Evolutionary conservation across 30 jellyfish, hydroid and myxozoan genomes (phyloP), one percentile per base, ranked within the genome.

Genomic region (Cassiopea andromeda): DNA sequence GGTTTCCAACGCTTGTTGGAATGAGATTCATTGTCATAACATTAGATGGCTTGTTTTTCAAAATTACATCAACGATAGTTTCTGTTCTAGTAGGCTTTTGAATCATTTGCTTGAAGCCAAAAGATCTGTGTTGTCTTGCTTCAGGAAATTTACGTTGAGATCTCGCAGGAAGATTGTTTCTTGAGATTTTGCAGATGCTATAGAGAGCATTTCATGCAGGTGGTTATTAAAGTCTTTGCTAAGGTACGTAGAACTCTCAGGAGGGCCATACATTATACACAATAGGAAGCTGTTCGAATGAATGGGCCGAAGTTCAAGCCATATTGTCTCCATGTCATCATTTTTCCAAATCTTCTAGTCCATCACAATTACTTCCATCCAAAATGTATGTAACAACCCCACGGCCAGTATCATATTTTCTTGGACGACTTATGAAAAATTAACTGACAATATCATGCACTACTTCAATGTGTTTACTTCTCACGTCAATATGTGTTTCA

Each of bases 91-190:
- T 84, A 45, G 94, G 92, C 60, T 77, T 75, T 67, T 85, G 46
- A 9, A 84, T 69, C 85, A 80, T 73, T 57, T 91, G 94, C 73
- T 91, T 91, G 61, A 0, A 69, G 46, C 97, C 92, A 75, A 82
- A 82, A 91, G 78, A 27, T 91, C 92, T 85, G 69, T 84, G 89
- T 85, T 91, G 68, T 77, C 92, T 48, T 77, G 79, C 85, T 79
- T 85, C 17, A 84, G 94, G 75, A 84, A 91, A 49, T 85, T 77
- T 18, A 81, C 92, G 57, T 91, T 91, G 58, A 91, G 66, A 84
- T 91, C 97, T 73, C 94, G 92, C 81, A 85, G 90, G 85, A 85
- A 80, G 87, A 84, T 85, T 6, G 85, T 91, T 64, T 91, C 94
- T 73, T 73, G 90, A 46, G 59, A 57, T 81, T 83, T 78, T 60